Base-by-base conservation (phyloP, 2,113 vertebrate species). In the Notiomystis cincta region DNA sequence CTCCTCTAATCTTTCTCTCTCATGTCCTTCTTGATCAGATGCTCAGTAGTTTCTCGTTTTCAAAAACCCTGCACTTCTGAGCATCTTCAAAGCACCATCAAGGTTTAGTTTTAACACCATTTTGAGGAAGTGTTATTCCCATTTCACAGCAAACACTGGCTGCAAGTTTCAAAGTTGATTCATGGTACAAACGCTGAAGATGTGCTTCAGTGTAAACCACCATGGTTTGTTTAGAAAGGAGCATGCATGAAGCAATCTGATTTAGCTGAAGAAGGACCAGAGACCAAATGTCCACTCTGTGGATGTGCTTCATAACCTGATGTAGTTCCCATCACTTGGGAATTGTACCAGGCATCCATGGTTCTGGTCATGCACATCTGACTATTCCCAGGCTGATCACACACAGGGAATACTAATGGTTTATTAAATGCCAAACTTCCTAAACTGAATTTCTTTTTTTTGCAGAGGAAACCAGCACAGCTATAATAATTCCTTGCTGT, bases 221-320 rank as follows among this genome's bases (percentile, higher is more conserved):
- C 10, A 5, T 0, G 2, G 15, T 58, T 65, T 77, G n/a, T 61
- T 56, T 56, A 44, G 56, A 72, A 78, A 54, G 56, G 37, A 76
- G 53, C 37, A 71, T 4, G 10, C 0, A 2, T 7, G 51, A 71
- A 90, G 24, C 35, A 47, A 40, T 13, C 25, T 84, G 64, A 75
- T 30, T 37, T 9, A 78, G 61, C 72, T 82, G 64, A 84, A 44
- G 13, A 58, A 58, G 38, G 6, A 33, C 7, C 51, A 56, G 35
- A 58, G 72, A 50, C 1, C 1, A 31, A 27, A 9, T 0, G 6
- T 7, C 51, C 27, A 21, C 50, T 25, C 9, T 0, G 9, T 4
- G 31, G 44, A 60, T 7, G 12, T 4, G 13, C 37, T 65, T 21
- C 51, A 14, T 7, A 62, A 65, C 35, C 38, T 38, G 18, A 70